Conservation (phyloP, 2,888 invertebrate genomes). For the Coelopa pilipes region DNA sequence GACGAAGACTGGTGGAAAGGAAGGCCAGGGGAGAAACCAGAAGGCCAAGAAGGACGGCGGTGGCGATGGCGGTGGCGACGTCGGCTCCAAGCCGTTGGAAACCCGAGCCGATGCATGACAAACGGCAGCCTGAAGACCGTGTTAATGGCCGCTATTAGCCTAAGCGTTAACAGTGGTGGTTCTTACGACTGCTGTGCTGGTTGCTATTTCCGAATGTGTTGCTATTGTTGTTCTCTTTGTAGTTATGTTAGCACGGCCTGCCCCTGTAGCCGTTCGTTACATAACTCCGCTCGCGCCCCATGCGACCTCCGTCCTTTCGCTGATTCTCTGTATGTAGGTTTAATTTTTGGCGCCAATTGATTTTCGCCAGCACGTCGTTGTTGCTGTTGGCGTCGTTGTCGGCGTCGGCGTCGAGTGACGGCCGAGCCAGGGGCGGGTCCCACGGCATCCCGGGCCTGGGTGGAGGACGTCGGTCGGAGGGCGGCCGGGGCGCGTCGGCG, state of each 20-base stretch:
- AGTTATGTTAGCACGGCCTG: background rate
- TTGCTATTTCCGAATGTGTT: background rate
- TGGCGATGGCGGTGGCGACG: background rate
- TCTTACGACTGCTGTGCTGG: background rate
- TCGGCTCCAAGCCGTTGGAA: background rate
- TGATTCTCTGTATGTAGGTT: background rate
- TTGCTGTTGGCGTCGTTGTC: background rate
- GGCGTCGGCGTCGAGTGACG: background rate
- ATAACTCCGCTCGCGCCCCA: background rate
- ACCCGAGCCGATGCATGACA: background rate
- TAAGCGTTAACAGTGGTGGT: background rate
- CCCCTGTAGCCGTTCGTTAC: background rate
- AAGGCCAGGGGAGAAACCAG: too few relatives aligned
- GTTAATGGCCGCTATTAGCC: slow-evolving; percentile 1
- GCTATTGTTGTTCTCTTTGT: background rate
- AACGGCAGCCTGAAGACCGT: background rate
- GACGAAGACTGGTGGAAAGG: too few relatives aligned
- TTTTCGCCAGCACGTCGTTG: background rate
- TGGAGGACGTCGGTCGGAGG: background rate
- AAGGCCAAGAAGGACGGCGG: too few relatives aligned
- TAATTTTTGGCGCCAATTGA: slow-evolving; percentile 29
- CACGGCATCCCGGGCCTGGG: too few relatives aligned
- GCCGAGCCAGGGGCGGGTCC: too few relatives aligned
- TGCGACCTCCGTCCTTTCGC: slow-evolving; percentile 20
- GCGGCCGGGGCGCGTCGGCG: slow-evolving; percentile 24